A percentile compares a stretch with the other conserved stretches of the same genome.
Evolutionary conservation across 2,888 invertebrate genomes (phyloP).

Genomic region (Phalangium opilio): DNA sequence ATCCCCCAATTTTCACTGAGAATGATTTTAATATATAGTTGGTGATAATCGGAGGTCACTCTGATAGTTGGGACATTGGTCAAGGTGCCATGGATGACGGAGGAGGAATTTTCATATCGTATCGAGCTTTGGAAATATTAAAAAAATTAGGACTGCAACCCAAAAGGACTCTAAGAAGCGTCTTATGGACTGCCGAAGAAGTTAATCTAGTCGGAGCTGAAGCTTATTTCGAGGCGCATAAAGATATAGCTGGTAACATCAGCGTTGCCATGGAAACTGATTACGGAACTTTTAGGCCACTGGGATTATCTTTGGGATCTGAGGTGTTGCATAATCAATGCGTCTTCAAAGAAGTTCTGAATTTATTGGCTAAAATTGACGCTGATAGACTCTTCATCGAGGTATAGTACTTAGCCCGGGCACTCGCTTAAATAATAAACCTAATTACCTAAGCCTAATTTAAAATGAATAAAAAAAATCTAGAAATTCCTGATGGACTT

Average conservation of each 20-base stretch:
- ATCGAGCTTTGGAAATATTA: slow-evolving; percentile 52
- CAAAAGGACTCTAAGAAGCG: slow-evolving; percentile 52
- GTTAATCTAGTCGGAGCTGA: slow-evolving; percentile 49
- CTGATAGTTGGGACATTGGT: slow-evolving; percentile 77
- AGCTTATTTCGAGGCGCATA: slow-evolving; percentile 44
- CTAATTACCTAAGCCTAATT: no score
- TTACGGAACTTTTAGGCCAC: slow-evolving; percentile 57
- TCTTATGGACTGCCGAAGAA: slow-evolving; percentile 71
- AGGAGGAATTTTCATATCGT: slow-evolving; percentile 62
- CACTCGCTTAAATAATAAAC: slow-evolving; percentile 9
- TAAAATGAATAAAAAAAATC: no score
- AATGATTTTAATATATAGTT: slow-evolving; percentile 28
- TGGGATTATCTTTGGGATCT: slow-evolving; percentile 50
- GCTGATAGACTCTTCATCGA: slow-evolving; percentile 35
- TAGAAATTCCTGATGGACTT: slow-evolving; percentile 22
- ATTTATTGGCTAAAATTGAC: slow-evolving; percentile 49
- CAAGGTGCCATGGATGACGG: slow-evolving; percentile 71
- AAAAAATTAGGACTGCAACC: slow-evolving; percentile 47
- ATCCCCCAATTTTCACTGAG: no score
- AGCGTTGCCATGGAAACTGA: slow-evolving; percentile 70
- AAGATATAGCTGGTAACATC: slow-evolving; percentile 43
- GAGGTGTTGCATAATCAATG: slow-evolving; percentile 28
- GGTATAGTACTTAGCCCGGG: slow-evolving; percentile 13
- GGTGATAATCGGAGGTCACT: slow-evolving; percentile 62
- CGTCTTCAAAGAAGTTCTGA: slow-evolving; percentile 47